Evolutionary conservation across 2,888 invertebrate species (phyloP), one percentile per base, ranked within the genome.

Genomic region (Melinaea marsaeus): DNA sequence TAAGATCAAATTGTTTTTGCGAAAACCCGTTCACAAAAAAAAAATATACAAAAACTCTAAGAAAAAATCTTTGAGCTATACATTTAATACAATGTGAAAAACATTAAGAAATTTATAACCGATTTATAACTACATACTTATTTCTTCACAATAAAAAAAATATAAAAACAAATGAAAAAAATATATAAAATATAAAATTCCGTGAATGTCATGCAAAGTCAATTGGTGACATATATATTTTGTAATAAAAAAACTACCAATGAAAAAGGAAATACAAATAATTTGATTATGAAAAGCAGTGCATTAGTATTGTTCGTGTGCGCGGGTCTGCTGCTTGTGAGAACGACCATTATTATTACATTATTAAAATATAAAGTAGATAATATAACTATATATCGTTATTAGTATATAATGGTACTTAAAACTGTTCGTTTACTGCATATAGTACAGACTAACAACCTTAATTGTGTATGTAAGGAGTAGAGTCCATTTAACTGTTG

Each of bases 261-360:
- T 57, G 13, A 59, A 55, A 61, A 60, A 60, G 63, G 37, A 46
- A 37, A 37, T 33, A 48, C n/a, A 60, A 58, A 37, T 58, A 64
- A 58, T 56, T 55, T 58, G 62, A 33, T 51, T 60, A 63, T 65
- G 89, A 83, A 76, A 76, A 84, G 75, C 68, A 85, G 85, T 71
- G 83, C 81, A 60, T 72, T 88, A 65, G 75, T 88, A 66, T 78
- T 89, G 63, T 86, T 88, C 65, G 77, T 81, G 32, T 89, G 89
- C 73, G 83, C 87, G 55, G 88, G 89, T 11, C 72, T 90, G 62
- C 74, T 88, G 63, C 81, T 90, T 65, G 90, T 89, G 74, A 80
- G 86, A 74, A 35, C 35, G 46, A 37, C 4, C 35, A 35, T 46
- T 33, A 33, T 5, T 45, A 59, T 42, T 56, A n/a, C 34, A 55